Percentiles rank a stretch among this genome's conserved stretches.
Evolutionary conservation across 2,888 invertebrate species (phyloP).

Genomic region (Galerucella nymphaeae): DNA sequence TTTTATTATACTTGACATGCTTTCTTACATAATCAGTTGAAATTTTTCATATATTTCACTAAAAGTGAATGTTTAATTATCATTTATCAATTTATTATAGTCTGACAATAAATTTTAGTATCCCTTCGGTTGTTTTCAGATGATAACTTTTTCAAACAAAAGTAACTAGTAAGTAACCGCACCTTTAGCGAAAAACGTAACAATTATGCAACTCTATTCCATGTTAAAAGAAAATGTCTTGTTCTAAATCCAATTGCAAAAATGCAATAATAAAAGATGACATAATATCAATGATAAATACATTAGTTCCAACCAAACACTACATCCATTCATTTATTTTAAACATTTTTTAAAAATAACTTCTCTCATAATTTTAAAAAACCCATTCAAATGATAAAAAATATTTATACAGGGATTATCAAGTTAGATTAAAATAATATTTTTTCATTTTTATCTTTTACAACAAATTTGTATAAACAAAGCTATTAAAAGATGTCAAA

Average conservation of each 20-base stretch:
- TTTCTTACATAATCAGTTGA: too few relatives aligned
- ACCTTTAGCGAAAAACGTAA: conserved; percentile 11
- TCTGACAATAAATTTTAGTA: too few relatives aligned
- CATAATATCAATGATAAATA: conserved; percentile 4
- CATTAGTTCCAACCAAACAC: background rate
- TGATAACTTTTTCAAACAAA: conserved; percentile 7
- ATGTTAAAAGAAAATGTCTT: background rate
- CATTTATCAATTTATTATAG: too few relatives aligned
- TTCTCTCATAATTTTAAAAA: too few relatives aligned
- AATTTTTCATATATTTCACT: too few relatives aligned
- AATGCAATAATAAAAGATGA: conserved; percentile 12
- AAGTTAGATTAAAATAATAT: background rate
- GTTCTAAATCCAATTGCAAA: conserved; percentile 10
- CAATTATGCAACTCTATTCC: conserved; percentile 5
- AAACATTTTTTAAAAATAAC: background rate
- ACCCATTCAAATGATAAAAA: too few relatives aligned
- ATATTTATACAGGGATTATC: background rate
- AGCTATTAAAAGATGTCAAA: too few relatives aligned
- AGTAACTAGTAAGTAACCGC: conserved; percentile 1
- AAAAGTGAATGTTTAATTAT: too few relatives aligned
- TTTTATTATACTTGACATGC: too few relatives aligned
- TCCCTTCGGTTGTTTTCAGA: background rate
- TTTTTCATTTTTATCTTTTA: too few relatives aligned
- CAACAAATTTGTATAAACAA: too few relatives aligned
- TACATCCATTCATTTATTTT: background rate